Percentiles rank a stretch among this genome's conserved stretches.
These are phyloP conservation scores for Cerastis leucographa DNA, from an alignment of 2,888 invertebrate species.

Conservation along the genomic window DNA sequence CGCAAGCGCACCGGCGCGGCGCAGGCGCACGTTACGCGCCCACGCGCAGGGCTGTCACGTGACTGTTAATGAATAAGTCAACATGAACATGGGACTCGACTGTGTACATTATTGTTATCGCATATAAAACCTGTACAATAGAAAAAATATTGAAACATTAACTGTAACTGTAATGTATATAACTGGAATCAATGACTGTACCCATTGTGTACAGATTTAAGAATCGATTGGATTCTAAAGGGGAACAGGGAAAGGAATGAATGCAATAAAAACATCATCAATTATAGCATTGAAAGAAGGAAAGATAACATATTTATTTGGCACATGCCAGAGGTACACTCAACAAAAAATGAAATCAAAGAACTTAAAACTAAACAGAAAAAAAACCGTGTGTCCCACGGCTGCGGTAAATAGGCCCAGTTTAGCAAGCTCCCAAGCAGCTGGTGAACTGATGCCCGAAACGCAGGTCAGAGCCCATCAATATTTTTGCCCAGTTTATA, in stretches of 20 bases:
- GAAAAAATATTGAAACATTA: constrained; percentile 41
- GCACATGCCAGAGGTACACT: no score
- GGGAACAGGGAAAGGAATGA: background rate
- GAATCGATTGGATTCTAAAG: background rate
- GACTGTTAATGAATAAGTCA: constrained; percentile 58
- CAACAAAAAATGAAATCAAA: no score
- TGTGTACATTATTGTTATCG: constrained; percentile 55
- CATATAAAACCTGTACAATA: constrained; percentile 47
- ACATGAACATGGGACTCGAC: constrained; percentile 45
- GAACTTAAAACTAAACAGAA: no score
- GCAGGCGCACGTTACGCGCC: constrained; percentile 70
- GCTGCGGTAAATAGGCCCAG: no score
- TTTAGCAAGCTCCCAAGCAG: no score
- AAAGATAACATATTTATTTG: no score
- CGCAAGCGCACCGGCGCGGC: constrained; percentile 76
- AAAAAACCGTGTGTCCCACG: no score
- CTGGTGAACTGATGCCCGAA: no score
- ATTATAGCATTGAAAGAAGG: no score
- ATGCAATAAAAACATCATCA: background rate
- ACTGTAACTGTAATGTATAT: constrained; percentile 8
- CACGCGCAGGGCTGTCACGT: constrained; percentile 68
- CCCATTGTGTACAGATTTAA: background rate
- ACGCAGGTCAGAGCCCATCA: no score
- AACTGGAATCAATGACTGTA: constrained; percentile 16
- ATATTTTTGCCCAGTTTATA: background rate